These are phyloP conservation scores for Petrocephalus sullivani DNA, from an alignment of 2,797 vertebrate species.

Conservation along the genomic window DNA sequence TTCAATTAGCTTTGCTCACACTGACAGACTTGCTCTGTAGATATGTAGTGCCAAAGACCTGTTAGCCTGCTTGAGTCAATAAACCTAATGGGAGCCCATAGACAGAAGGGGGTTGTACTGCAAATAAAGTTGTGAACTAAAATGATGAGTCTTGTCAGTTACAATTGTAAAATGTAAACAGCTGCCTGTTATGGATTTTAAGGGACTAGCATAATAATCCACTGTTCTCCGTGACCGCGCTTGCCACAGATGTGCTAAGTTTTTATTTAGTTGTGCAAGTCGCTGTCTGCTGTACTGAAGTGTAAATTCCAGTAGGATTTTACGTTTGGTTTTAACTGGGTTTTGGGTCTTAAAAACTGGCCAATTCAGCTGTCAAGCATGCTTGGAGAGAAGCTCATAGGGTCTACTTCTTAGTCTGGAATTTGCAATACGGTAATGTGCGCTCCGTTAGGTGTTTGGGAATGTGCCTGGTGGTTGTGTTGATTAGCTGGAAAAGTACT, in stretches of 20 bases:
- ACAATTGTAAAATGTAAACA: constrained; percentile 3
- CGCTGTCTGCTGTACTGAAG: neutral
- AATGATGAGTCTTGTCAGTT: constrained; percentile 11
- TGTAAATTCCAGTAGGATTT: neutral
- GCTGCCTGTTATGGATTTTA: neutral
- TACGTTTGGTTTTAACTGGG: neutral
- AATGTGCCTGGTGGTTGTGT: neutral
- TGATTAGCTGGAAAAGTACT: neutral
- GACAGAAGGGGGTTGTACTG: neutral
- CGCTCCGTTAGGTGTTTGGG: neutral
- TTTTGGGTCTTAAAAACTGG: neutral
- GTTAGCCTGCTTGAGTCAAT: constrained; percentile 17
- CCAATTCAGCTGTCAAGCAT: neutral
- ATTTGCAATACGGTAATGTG: neutral
- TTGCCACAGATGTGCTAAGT: neutral
- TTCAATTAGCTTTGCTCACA: constrained; percentile 9
- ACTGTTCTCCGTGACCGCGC: neutral
- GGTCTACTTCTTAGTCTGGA: neutral
- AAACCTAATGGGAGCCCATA: neutral
- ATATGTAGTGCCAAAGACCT: constrained; percentile 8
- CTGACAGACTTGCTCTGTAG: constrained; percentile 16
- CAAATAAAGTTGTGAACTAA: constrained; percentile 2
- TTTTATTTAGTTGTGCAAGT: neutral
- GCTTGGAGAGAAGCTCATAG: neutral
- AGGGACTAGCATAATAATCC: neutral